These are phyloP conservation scores for Melanocharis versteri DNA, from an alignment of 2,113 vertebrate genomes.

Conservation along the genomic window DNA sequence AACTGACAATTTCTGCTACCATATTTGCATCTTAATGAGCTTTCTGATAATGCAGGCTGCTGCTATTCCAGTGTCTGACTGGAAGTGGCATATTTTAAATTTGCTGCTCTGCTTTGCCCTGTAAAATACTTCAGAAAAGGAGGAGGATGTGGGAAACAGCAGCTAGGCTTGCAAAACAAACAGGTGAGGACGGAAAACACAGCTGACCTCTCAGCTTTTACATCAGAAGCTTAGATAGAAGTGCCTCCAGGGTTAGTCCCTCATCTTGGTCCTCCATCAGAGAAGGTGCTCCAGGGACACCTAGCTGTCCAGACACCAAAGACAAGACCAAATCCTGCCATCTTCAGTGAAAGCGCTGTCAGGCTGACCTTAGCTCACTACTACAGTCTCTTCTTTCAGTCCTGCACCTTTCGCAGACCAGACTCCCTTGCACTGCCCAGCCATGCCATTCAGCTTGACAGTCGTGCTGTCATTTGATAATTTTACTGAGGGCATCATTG, in stretches of 20 bases:
- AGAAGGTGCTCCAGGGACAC: neutral
- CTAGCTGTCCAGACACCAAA: neutral
- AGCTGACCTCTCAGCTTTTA: neutral
- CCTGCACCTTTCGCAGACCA: neutral
- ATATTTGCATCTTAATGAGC: neutral
- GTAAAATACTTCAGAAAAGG: neutral
- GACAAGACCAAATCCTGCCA: neutral
- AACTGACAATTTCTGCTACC: neutral
- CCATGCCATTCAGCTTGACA: rapidly evolving
- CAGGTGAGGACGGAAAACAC: neutral
- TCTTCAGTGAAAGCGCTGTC: neutral
- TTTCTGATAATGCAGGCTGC: neutral
- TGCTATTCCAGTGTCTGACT: neutral
- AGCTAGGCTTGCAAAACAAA: neutral
- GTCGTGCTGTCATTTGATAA: neutral
- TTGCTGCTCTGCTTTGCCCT: neutral
- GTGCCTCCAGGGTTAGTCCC: neutral
- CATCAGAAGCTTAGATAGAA: neutral
- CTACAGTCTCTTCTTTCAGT: neutral
- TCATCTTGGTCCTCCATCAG: neutral
- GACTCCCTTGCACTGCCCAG: neutral
- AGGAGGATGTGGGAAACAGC: rapidly evolving
- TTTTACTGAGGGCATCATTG: neutral
- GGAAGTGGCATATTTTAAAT: neutral
- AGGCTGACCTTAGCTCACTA: neutral